Conservation (phyloP, 2,113 vertebrate genomes). For the Euleptes europaea region DNA sequence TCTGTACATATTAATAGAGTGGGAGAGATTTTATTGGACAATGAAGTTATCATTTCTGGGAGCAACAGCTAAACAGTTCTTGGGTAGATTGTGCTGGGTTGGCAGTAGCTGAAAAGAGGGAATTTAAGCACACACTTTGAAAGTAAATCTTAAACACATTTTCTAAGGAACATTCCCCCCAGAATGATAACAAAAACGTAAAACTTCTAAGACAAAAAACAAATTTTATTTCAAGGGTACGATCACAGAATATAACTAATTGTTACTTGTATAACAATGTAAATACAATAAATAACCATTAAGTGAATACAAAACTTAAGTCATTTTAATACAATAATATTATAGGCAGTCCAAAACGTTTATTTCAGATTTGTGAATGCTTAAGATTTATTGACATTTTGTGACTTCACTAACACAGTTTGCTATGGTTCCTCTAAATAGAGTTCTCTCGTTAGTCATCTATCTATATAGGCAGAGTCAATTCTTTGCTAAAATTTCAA, state of each 20-base stretch:
- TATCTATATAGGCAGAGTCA: background rate
- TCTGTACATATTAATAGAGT: slow-evolving; percentile 3
- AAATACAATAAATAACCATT: too few relatives aligned
- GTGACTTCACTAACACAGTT: background rate
- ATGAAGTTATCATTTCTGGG: background rate
- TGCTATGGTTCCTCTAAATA: background rate
- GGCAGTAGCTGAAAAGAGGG: slow-evolving; percentile 4
- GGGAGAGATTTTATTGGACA: slow-evolving; percentile 1
- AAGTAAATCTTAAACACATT: background rate
- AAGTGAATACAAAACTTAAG: background rate
- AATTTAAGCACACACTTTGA: slow-evolving; percentile 39
- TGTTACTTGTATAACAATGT: background rate
- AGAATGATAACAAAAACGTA: too few relatives aligned
- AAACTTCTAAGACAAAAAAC: too few relatives aligned
- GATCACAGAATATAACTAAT: background rate
- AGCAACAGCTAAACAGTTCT: slow-evolving; percentile 9
- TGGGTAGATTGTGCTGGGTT: slow-evolving; percentile 16
- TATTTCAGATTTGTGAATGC: background rate
- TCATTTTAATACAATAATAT: too few relatives aligned
- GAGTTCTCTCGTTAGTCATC: background rate
- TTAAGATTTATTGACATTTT: background rate
- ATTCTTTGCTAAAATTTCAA: background rate
- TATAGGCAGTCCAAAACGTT: too few relatives aligned
- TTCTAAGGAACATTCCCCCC: too few relatives aligned
- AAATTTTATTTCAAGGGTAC: background rate